Base-by-base conservation (phyloP, 2,888 invertebrate species). In the Choreutis nemorana region DNA sequence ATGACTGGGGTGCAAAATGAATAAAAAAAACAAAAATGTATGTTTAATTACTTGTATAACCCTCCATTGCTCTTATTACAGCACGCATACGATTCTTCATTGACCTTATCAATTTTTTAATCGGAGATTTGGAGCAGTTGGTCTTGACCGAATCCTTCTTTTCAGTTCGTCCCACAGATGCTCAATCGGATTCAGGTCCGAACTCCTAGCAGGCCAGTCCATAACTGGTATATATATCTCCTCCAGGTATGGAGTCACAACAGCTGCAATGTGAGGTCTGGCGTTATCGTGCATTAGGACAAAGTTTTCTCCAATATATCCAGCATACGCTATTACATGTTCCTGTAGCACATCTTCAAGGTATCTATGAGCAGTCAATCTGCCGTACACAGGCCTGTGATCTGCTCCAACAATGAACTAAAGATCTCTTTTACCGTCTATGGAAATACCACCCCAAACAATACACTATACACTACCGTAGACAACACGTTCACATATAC, bases 401-500 rank as follows among this genome's bases (percentile, higher is more conserved):
- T 35, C 26, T 13, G 32, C 15, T 20, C 32, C 35, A n/a, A 30
- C 10, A 24, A 35, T 30, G 32, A 35, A 35, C 10, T 28, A 27
- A 30, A 33, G 23, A 2, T 36, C 30, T 10, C 26, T 33, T 22
- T 36, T 33, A 8, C 31, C 30, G 9, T 31, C 36, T 27, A 33
- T 5, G 8, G 29, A 28, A 18, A 35, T 32, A 26, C 23, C 30
- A 26, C 34, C 27, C 31, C 32, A 32, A 25, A 37, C 29, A 32
- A 37, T 37, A 24, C 28, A 32, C 26, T 30, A 34, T 13, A 34
- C 34, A 26, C 34, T 29, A 23, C 34, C 32, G 23, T 29, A 36
- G 13, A 29, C 31, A 15, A 35, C 36, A 9, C 30, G 22, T 29
- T 31, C 3, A 8, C 8, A 8, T 9, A 30, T 30, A 8, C 30